These are phyloP conservation scores for Scopus umbretta DNA, from an alignment of 2,113 vertebrate genomes.

Conservation along the genomic window DNA sequence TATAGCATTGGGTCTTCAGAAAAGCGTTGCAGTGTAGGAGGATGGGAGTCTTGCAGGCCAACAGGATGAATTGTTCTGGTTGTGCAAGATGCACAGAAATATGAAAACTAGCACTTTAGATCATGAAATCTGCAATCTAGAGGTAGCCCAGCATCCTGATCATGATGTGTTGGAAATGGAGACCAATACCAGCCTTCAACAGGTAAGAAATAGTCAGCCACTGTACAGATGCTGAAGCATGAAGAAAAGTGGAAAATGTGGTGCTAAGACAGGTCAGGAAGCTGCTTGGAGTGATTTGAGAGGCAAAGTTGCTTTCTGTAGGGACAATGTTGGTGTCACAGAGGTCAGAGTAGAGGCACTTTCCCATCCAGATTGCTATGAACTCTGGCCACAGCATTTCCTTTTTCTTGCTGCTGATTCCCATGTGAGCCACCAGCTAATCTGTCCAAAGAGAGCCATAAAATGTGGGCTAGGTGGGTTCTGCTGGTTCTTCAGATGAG, in stretches of 20 bases:
- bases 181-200: not conserved
- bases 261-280: not conserved
- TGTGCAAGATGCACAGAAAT: not conserved
- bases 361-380: not conserved
- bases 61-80: not conserved
- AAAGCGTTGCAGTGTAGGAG: not conserved
- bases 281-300: not conserved
- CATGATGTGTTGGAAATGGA: not conserved
- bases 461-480: not conserved
- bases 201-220: not conserved
- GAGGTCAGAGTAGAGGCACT: not conserved
- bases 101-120: not conserved
- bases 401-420: not conserved
- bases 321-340: not conserved
- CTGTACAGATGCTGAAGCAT: not conserved
- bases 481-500: not conserved
- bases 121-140: not conserved
- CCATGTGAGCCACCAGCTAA: not conserved
- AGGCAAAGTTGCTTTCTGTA: not conserved
- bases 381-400: not conserved
- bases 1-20: not conserved
- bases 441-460: not conserved
- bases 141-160: not conserved
- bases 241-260: not conserved
- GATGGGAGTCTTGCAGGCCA: not conserved